Conservation (phyloP, 2,797 vertebrate species). For the Nannoperca australis region DNA sequence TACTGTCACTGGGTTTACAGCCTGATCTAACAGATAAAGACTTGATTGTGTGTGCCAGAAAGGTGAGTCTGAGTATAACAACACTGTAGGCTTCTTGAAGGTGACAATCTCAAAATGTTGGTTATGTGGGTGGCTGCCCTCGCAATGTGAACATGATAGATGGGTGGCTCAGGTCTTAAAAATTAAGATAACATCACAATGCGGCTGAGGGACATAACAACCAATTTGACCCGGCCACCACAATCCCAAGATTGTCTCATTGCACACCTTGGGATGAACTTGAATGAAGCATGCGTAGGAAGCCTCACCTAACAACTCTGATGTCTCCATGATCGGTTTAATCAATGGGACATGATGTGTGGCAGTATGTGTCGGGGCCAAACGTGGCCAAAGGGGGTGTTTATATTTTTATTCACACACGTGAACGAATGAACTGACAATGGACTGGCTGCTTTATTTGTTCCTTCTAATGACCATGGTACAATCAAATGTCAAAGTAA, state of each 20-base stretch:
- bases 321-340: background rate
- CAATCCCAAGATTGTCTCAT: slow-evolving; percentile 10
- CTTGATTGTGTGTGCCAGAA: background rate
- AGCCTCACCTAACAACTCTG: background rate
- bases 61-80: background rate
- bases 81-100: background rate
- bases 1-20: background rate
- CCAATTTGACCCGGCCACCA: slow-evolving; percentile 37
- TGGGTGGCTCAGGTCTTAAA: slow-evolving; percentile 3
- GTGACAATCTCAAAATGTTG: slow-evolving; percentile 15
- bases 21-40: slow-evolving; percentile 20
- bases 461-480: background rate
- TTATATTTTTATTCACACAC: no score
- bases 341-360: slow-evolving; percentile 16
- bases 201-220: slow-evolving; percentile 18
- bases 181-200: slow-evolving; percentile 37
- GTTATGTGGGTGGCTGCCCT: background rate
- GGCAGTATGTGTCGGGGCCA: background rate
- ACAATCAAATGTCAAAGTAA: background rate
- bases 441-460: background rate
- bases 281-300: background rate
- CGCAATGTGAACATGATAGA: slow-evolving; percentile 24
- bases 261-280: slow-evolving; percentile 1
- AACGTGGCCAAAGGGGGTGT: no score
- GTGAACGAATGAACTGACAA: background rate